Evolutionary conservation across 2,797 vertebrate species (phyloP), one percentile per base, ranked within the genome.

Genomic region (Rousettus madagascariensis): DNA sequence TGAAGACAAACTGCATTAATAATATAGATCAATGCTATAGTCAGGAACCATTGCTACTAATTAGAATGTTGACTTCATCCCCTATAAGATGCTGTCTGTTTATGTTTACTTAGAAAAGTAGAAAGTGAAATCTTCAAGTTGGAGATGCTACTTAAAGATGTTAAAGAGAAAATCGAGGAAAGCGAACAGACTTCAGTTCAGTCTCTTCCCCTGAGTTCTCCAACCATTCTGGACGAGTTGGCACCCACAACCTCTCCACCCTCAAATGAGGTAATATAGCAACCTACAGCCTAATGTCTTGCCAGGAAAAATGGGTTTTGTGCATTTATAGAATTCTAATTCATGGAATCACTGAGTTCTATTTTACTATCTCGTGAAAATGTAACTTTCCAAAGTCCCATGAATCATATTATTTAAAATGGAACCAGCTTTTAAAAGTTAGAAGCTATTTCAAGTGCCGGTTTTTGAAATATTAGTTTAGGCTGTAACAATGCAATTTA

Each of bases 121-220:
- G 99, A 99, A 98, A 99, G 99, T 88, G 98, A 99, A 97, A 99
- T 99, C 97, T 99, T 99, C 97, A 99, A 98, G 96, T 98, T 99
- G 97, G 99, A 99, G 88, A 99, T 98, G 98, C 96, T 98, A 66
- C 98, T 99, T 94, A 99, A 99, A 95, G 98, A 99, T 93, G 98
- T 99, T 79, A 98, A 99, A 96, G 99, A 99, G 97, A 98, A 99
- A 98, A 98, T 98, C 4, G 98, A 99, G 96, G 98, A 96, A 98
- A 98, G 98, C n/a, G 86, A 98, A 83, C 91, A 86, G 41, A 96
- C 95, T 90, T 97, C 97, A 84, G 91, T 97, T 30, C 97, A 71
- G 17, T 84, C 75, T 80, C 53, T 41, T 55, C 59, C 97, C 1
- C 57, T 75, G 38, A 75, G 94, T 0, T 92, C 96, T 19, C 97